Evolutionary conservation across 2,888 invertebrate species (phyloP), one percentile per base, ranked within the genome.

Genomic region (Tryphoninae sp.): DNA sequence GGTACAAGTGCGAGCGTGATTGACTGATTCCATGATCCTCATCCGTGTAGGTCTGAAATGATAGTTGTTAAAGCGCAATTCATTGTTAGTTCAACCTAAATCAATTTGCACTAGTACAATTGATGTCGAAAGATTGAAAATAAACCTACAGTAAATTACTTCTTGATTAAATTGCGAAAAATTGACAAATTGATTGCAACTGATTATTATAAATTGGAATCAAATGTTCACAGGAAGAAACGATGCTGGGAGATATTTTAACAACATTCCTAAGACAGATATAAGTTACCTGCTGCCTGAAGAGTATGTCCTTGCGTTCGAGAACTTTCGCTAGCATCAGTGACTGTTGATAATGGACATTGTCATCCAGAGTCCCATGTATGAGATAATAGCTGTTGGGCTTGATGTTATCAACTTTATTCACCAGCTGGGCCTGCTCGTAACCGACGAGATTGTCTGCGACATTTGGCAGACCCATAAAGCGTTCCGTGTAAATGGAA

Each of bases 321-420:
- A 99, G 93, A 78, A 96, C 95, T 90, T 97, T 95, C 1, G 98
- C 96, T 87, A 99, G 94, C 90, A 98, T 94, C 95, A 99, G 97
- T 7, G 98, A 96, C 92, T 99, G 98, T 91, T 99, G 99, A 92
- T 98, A 99, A 92, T 99, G 99, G 0, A 99, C 99, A 92, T 99
- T 99, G 91, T 98, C 97, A 89, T 98, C 98, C 16, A 96, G 95
- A 1, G 98, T 98, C 77, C 99, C 99, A 92, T 99, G 99, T 81
- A 98, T 95, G 73, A 99, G 92, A 91, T 98, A 95, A 92, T 96
- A 98, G 83, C 96, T 94, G 91, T 98, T 98, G 87, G 95, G 92
- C 65, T 92, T 92, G 85, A 96, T 94, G 85, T 95, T 94, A 62
- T 94, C 93, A 49, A 94, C 94, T 86, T 94, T 95, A 80, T 94